phyloP scores from a whole-genome alignment of 2,888 invertebrate genomes.

The Antitype chi region DNA sequence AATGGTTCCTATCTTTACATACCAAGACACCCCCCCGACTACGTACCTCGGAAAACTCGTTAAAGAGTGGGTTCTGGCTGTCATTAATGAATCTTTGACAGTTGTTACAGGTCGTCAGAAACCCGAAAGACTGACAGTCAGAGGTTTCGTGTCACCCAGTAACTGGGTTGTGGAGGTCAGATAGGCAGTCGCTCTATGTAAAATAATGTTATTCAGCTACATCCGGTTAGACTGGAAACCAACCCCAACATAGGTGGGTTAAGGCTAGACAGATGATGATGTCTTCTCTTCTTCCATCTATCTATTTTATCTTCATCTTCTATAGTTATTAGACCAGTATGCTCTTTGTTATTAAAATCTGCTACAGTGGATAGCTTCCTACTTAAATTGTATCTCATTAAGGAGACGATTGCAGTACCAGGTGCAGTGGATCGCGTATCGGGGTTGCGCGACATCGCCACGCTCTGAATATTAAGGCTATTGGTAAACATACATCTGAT shows the following conservation, averaged over 20 bases:
- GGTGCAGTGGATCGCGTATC: constrained; percentile 72
- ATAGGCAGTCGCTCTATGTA: background rate
- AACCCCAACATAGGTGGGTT: background rate
- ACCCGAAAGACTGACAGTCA: background rate
- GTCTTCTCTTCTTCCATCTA: no score
- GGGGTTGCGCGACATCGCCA: constrained; percentile 74
- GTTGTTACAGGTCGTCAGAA: background rate
- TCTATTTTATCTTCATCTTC: background rate
- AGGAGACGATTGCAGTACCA: constrained; percentile 51
- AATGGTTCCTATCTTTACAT: background rate
- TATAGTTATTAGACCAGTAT: background rate
- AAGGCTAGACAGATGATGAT: background rate
- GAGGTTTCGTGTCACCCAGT: background rate
- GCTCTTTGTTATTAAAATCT: constrained; percentile 3
- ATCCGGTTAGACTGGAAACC: background rate
- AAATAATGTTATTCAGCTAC: background rate
- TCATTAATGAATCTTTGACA: background rate
- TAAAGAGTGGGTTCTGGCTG: background rate
- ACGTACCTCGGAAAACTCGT: background rate
- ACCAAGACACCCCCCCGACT: background rate
- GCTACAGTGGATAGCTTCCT: constrained; percentile 13
- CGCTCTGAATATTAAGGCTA: constrained; percentile 76
- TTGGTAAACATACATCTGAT: constrained; percentile 66
- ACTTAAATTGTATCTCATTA: constrained; percentile 43
- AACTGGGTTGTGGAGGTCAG: background rate